Percentiles rank a stretch among this genome's conserved stretches.
These are phyloP conservation scores for Microctonus aethiopoides DNA, from an alignment of 2,888 invertebrate genomes.

Conservation along the genomic window DNA sequence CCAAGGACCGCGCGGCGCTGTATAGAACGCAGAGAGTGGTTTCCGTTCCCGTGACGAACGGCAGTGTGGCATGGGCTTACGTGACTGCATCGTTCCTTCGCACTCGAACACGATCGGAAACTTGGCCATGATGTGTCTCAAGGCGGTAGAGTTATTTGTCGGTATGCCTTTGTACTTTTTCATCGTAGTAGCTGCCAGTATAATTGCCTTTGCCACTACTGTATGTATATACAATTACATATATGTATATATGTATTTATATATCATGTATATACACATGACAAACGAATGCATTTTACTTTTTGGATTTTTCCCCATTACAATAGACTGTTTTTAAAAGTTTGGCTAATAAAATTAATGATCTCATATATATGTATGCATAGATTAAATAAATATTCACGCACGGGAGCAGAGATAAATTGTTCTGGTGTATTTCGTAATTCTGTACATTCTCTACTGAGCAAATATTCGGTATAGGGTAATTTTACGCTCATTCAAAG, in stretches of 20 bases:
- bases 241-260: not conserved
- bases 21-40: constrained; percentile 28
- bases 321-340: not conserved
- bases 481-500: not conserved
- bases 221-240: not conserved
- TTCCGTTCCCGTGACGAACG: constrained; percentile 35
- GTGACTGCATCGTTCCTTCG: constrained; percentile 32
- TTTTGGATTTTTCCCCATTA: not conserved
- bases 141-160: constrained; percentile 35
- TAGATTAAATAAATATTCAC: not conserved
- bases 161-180: constrained; percentile 31
- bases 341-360: not conserved
- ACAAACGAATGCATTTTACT: not conserved
- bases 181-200: constrained; percentile 4
- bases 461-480: not conserved
- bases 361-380: not conserved
- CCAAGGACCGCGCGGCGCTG: constrained; percentile 25
- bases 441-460: not conserved
- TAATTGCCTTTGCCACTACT: constrained; percentile 4
- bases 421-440: not conserved
- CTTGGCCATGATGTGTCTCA: constrained; percentile 30
- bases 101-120: constrained; percentile 36
- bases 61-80: constrained; percentile 29
- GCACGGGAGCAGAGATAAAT: not conserved
- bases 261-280: not conserved